These are phyloP conservation scores for Ooceraea biroi DNA, from an alignment of 1,140 invertebrate genomes.

Conservation along the genomic window DNA sequence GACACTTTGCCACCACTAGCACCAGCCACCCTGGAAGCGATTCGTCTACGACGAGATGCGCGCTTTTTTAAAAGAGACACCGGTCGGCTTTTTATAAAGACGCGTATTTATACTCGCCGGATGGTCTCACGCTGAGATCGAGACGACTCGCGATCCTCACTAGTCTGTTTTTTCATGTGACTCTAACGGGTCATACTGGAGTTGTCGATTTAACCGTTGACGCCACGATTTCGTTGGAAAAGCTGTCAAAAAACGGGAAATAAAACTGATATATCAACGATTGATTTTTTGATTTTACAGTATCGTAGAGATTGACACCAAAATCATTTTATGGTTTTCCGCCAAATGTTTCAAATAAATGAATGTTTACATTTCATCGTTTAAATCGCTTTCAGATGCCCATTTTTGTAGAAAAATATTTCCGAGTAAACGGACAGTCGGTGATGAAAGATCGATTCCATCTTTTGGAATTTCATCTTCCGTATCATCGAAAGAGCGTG, in stretches of 20 bases:
- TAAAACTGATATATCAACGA: background rate
- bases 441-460: no score
- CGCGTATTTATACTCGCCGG: slow-evolving; percentile 51
- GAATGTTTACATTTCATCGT: no score
- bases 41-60: slow-evolving; percentile 6
- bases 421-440: no score
- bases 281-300: no score
- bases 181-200: background rate
- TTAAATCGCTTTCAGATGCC: no score
- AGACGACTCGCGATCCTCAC: slow-evolving; percentile 37
- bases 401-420: no score
- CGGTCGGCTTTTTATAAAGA: slow-evolving; percentile 51
- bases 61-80: slow-evolving; percentile 57
- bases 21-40: slow-evolving; percentile 2
- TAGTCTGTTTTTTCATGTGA: slow-evolving; percentile 21
- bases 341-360: no score
- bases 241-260: background rate
- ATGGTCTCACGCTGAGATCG: slow-evolving; percentile 66
- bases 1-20: slow-evolving; percentile 13
- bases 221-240: background rate
- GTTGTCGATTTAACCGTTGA: background rate
- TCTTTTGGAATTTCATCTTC: no score
- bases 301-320: no score
- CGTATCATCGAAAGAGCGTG: no score
- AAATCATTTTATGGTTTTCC: background rate